Base-by-base conservation (phyloP, 92 coral and sea anemone species). In the Actinernus sp. region DNA sequence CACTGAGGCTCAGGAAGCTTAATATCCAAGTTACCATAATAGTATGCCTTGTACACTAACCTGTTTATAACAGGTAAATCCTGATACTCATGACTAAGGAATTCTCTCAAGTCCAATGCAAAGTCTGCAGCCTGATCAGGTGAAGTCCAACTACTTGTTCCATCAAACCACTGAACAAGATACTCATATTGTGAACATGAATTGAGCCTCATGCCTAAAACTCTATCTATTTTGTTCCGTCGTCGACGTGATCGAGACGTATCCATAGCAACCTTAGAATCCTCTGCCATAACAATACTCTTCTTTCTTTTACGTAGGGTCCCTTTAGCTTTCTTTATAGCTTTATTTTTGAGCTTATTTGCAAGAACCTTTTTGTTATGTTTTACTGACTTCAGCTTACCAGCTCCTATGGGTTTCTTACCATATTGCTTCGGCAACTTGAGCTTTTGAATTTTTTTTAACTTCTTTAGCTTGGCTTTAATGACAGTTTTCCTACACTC, bases 151-250 rank as follows among this genome's bases (percentile, higher is more conserved):
- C 91, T 89, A 38, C 99, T 95, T 20, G 99, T 95, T 31, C 99
- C 99, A 88, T 95, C 97, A 50, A 78, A 88, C 97, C 93, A 95
- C 64, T 95, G 95, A 32, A 95, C 97, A 52, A 95, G 81, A 72
- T 87, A 95, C 67, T 95, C 99, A 51, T 95, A 95, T 14, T 40
- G 47, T 8, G 90, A 91, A 25, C 49, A 48, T 17, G 80, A 30
- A 53, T 69, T 89, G 36, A 73, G 57, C 36, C 95, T 84, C 99
- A 95, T 91, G 10, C 99, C 99, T 62, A 95, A 71, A 36, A 95
- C 90, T 58, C 88, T 68, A 60, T 95, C 97, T 26, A 93, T 88
- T 25, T 76, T 92, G 71, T 81, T 90, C 55, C 97, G 67, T 18
- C 82, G 71, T 21, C 87, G 71, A 11, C 83, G 61, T 26, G 47